Conservation (phyloP, 37 sponge, comb jelly and placozoan species). For the Spongilla lacustris region DNA sequence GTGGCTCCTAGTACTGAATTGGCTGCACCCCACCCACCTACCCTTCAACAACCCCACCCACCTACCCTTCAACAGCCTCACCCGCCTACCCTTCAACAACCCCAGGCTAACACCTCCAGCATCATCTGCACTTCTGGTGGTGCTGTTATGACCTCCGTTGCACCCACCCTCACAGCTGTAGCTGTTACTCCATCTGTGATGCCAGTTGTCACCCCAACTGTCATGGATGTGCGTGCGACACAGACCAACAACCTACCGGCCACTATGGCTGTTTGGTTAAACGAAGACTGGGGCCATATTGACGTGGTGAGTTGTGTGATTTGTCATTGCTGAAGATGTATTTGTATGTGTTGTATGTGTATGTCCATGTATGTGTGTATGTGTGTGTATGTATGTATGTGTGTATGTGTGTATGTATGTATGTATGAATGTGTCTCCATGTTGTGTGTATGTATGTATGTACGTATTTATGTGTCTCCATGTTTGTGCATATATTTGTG, state of each 20-base stretch:
- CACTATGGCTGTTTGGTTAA: neutral
- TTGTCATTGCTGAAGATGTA: neutral
- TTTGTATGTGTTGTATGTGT: conserved; percentile 10
- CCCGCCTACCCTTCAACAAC: too few relatives aligned
- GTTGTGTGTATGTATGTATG: too few relatives aligned
- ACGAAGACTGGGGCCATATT: conserved; percentile 65
- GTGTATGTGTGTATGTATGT: conserved; percentile 22
- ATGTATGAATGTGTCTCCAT: conserved; percentile 19
- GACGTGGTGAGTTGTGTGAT: conserved; percentile 56
- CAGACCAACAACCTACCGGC: neutral
- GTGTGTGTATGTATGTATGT: conserved; percentile 13
- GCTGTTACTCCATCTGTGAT: neutral
- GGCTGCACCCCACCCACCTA: neutral
- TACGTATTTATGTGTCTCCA: too few relatives aligned
- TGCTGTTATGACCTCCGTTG: neutral
- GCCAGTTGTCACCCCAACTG: neutral
- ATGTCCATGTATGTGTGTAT: neutral
- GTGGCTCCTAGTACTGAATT: neutral
- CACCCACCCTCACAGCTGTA: neutral
- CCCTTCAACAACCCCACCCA: too few relatives aligned
- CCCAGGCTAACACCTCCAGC: too few relatives aligned
- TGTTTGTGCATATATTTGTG: too few relatives aligned
- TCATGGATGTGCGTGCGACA: neutral
- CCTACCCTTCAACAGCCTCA: too few relatives aligned
- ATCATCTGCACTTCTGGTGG: neutral